Base-by-base conservation (phyloP, 2,113 vertebrate species). In the Colius striatus region DNA sequence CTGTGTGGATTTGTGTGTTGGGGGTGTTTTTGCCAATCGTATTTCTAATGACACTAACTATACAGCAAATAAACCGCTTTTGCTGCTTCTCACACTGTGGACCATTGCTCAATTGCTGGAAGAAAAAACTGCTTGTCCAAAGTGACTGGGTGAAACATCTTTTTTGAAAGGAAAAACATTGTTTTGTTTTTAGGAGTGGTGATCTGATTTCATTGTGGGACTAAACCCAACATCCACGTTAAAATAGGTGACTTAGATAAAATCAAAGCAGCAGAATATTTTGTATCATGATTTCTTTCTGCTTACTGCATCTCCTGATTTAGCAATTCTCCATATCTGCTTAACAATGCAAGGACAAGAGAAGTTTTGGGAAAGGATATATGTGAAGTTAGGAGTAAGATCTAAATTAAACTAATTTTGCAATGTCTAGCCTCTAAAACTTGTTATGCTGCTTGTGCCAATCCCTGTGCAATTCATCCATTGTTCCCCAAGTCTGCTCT, bases 51-150 rank as follows among this genome's bases (percentile, higher is more conserved):
- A 89, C 94, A 86, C 91, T 94, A 96, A 93, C 74, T 57, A 74
- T 78, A 92, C 92, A 94, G 91, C 95, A 95, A 96, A 97, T 97
- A 96, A 97, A 97, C 79, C 3, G 76, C 89, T 95, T 92, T 91
- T 96, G 90, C 94, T 95, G 93, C 92, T 93, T 91, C 81, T 95
- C 50, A 27, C 73, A 60, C 60, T 92, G 74, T 95, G 92, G 87
- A 92, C 87, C 45, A 29, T 91, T 84, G 85, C 55, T 96, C 82
- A 95, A 43, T 95, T 85, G 76, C 75, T 87, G 30, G n/a, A 85
- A 86, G 82, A 45, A 73, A n/a, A 50, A 67, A 22, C 2, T n/a
- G 20, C 20, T 8, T 88, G 38, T 74, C n/a, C 63, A 43, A 82
- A 86, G 47, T 83, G 3, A 32, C 20, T 77, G 58, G 10, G 3